Evolutionary conservation across 1,140 invertebrate species (phyloP), one percentile per base, ranked within the genome.

Genomic region (Leptinotarsa undecemlineata): DNA sequence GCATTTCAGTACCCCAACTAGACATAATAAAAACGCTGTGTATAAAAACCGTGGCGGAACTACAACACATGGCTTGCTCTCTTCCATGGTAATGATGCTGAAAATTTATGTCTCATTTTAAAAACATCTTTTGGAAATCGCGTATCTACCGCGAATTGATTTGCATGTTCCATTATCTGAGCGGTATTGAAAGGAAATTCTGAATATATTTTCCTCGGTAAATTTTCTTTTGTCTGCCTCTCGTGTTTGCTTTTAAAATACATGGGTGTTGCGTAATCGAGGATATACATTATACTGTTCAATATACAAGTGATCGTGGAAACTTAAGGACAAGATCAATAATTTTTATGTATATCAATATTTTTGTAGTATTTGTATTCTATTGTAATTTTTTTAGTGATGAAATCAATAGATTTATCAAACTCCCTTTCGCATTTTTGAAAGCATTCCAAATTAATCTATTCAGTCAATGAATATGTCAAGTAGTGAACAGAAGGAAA

Each of bases 121-220:
- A 57, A 57, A 57, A 57, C 51, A 57, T 57, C 51, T 57, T 19
- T 57, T 57, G 15, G 1, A 57, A 57, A 57, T 57, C 51, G 51
- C 51, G 51, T 57, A 57, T 57, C 51, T 57, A 57, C 51, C 51
- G n/a, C 51, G 51, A 57, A 57, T 57, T 57, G 15, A 57, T 57
- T 19, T 19, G 51, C 51, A 57, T 57, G 51, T 57, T 57, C 51
- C 51, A 57, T 57, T 57, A 57, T 19, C 51, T 57, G 51, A 15
- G 15, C 15, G 51, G 51, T 57, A 57, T 57, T 57, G 51, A 57
- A 57, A 4, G 51, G 51, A 57, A 57, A 57, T 57, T 57, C 51
- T 15, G 17, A 57, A 57, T 57, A 57, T 15, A 57, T 57, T 57
- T 57, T 57, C 51, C 51, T 17, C n/a, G 51, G 51, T 19, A 14